phyloP scores from a whole-genome alignment of 2,113 vertebrate species.

The Alethe diademata region DNA sequence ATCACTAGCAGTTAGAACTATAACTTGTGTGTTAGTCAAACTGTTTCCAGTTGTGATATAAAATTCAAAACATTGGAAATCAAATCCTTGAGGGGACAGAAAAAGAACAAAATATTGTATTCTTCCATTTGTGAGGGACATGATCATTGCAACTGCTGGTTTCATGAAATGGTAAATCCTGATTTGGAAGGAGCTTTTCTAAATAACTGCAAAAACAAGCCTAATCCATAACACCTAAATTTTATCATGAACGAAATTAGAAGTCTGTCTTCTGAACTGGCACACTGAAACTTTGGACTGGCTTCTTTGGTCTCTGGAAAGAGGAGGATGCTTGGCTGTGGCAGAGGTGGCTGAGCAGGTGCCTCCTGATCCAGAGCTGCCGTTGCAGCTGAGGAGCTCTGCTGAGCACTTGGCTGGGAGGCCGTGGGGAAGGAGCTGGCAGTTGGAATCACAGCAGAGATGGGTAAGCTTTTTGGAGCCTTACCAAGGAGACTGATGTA shows the following conservation, averaged over 20 bases:
- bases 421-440: background rate
- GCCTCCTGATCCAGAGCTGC: background rate
- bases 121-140: background rate
- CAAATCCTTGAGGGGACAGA: background rate
- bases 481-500: background rate
- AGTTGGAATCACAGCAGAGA: background rate
- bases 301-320: background rate
- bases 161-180: background rate
- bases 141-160: background rate
- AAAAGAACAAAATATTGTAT: background rate
- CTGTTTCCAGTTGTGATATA: background rate
- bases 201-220: background rate
- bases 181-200: background rate
- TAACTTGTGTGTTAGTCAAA: background rate
- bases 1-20: background rate
- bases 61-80: background rate
- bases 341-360: background rate
- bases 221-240: background rate
- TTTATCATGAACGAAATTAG: background rate
- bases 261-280: background rate
- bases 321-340: background rate
- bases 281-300: background rate
- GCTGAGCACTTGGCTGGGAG: accelerated
- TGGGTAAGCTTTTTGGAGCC: background rate
- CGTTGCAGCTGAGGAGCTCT: background rate